These are phyloP conservation scores for Motacilla tschutschensis DNA, from an alignment of 2,113 vertebrate genomes.

Conservation along the genomic window DNA sequence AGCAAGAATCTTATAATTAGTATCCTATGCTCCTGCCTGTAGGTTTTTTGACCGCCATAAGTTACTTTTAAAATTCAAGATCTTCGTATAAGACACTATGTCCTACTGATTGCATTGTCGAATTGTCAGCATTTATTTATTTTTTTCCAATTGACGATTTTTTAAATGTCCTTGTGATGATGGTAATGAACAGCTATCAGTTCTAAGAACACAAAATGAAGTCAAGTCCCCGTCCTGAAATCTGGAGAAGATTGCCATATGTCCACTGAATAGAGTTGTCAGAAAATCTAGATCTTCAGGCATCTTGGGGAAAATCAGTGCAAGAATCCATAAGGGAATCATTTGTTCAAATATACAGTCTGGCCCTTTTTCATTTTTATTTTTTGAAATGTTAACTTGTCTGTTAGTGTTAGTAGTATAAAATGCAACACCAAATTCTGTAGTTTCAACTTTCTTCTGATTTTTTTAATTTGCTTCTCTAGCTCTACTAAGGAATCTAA, in stretches of 20 bases:
- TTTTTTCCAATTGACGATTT: constrained; percentile 86
- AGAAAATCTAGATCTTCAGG: constrained; percentile 92
- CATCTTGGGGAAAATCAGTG: constrained; percentile 92
- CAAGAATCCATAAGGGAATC: constrained; percentile 91
- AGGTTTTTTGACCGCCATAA: constrained; percentile 88
- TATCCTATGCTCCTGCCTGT: constrained; percentile 89
- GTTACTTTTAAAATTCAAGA: constrained; percentile 80
- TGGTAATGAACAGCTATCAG: constrained; percentile 90
- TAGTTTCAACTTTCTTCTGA: constrained; percentile 80
- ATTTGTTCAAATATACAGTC: constrained; percentile 85
- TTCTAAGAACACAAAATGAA: constrained; percentile 91
- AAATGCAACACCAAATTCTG: constrained; percentile 56
- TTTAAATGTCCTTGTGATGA: constrained; percentile 88
- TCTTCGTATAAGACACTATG: constrained; percentile 81
- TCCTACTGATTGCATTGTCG: constrained; percentile 85
- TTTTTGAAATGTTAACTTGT: constrained; percentile 66
- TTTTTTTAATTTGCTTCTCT: constrained; percentile 80
- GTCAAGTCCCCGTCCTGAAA: constrained; percentile 94
- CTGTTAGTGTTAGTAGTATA: constrained; percentile 60
- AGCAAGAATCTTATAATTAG: constrained; percentile 93
- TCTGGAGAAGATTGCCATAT: constrained; percentile 93
- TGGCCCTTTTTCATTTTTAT: constrained; percentile 78
- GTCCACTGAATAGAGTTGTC: constrained; percentile 94
- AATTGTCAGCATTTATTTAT: constrained; percentile 86
- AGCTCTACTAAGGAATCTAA: constrained; percentile 93